phyloP scores from a whole-genome alignment of 2,113 vertebrate species.

The Strix aluco region DNA sequence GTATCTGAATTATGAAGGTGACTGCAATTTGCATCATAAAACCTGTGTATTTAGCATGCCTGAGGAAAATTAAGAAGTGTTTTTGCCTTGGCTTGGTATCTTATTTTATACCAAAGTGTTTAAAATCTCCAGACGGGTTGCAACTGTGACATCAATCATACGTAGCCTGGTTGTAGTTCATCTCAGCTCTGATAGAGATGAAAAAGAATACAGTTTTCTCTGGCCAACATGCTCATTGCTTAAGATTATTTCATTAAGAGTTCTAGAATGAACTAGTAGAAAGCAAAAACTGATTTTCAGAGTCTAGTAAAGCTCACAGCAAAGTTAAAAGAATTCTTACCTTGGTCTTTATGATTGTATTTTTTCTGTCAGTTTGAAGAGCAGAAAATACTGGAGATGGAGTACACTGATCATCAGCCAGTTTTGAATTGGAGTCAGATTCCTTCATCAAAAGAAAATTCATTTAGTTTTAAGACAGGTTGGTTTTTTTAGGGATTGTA shows the following conservation, averaged over 20 bases:
- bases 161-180: not conserved
- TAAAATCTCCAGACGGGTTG: not conserved
- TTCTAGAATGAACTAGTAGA: not conserved
- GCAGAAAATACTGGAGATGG: not conserved
- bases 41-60: not conserved
- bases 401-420: not conserved
- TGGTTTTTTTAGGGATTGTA: no score
- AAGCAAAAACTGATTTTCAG: not conserved
- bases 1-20: not conserved
- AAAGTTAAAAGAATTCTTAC: slow-evolving; percentile 55
- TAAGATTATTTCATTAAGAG: not conserved
- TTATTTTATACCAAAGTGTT: not conserved
- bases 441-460: slow-evolving; percentile 61
- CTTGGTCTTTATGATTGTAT: slow-evolving; percentile 44
- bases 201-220: not conserved
- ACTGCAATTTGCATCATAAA: not conserved
- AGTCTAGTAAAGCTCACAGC: not conserved
- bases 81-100: not conserved
- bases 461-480: not conserved
- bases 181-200: not conserved
- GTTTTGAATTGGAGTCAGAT: slow-evolving; percentile 30
- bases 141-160: not conserved
- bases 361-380: slow-evolving; percentile 23
- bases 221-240: not conserved
- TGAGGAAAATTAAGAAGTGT: not conserved